Percentiles rank a stretch among this genome's conserved stretches.
Evolutionary conservation across 2,113 vertebrate species (phyloP).

Genomic region (Muntiacus reevesi): DNA sequence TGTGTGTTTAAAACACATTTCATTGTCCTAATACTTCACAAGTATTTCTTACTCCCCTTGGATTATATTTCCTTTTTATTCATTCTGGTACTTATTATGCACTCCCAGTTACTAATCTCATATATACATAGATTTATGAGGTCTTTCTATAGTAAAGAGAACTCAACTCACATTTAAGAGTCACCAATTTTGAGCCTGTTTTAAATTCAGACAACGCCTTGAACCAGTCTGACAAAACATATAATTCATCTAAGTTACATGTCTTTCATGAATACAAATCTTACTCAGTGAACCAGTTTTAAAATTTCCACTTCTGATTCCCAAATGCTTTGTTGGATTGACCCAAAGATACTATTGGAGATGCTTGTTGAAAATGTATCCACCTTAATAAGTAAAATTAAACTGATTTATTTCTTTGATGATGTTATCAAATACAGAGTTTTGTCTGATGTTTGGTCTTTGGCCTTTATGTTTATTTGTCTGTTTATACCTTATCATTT

Average conservation of each 20-base stretch:
- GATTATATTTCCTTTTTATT: slow-evolving; percentile 61
- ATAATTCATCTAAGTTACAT: slow-evolving; percentile 70
- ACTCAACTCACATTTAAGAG: slow-evolving; percentile 64
- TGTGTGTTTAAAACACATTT: slow-evolving; percentile 38
- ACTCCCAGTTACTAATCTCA: slow-evolving; percentile 54
- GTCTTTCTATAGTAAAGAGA: slow-evolving; percentile 57
- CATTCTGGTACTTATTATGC: slow-evolving; percentile 63
- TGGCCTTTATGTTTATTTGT: neutral
- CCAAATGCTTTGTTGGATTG: neutral
- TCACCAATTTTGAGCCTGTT: slow-evolving; percentile 61
- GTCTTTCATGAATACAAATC: slow-evolving; percentile 66
- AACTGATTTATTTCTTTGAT: neutral
- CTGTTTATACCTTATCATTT: neutral
- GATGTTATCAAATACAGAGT: neutral
- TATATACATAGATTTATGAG: slow-evolving; percentile 62
- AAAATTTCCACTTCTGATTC: slow-evolving; percentile 46
- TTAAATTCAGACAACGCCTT: slow-evolving; percentile 71
- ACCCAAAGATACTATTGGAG: neutral
- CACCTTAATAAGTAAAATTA: neutral
- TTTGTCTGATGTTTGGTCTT: neutral
- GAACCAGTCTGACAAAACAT: slow-evolving; percentile 70
- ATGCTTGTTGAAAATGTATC: neutral
- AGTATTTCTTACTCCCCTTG: neutral
- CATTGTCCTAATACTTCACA: slow-evolving; percentile 21
- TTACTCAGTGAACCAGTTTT: slow-evolving; percentile 32